Base-by-base conservation (phyloP, 2,888 invertebrate genomes). In the Drosophila histrio region DNA sequence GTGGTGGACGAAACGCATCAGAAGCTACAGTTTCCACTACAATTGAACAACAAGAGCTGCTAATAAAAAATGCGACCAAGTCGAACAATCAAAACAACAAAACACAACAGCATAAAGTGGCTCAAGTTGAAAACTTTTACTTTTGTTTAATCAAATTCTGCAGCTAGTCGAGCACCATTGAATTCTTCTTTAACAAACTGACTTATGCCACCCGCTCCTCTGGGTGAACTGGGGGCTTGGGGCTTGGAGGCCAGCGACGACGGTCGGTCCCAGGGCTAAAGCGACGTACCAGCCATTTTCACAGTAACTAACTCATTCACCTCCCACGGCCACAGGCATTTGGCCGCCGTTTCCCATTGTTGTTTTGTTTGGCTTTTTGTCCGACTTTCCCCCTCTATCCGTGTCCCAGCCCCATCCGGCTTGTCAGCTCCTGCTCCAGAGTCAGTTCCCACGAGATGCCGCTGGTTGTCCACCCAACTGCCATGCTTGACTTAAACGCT, bases 101-200 rank as follows among this genome's bases (percentile, higher is more conserved):
- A 64, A 49, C 34, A 49, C 11, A 50, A 17, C 46, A 36, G 66
- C 57, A 68, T 50, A 68, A 68, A 78, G 72, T 70, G 71, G 64
- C 71, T 66, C 59, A 71, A 82, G 80, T 66, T 87, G 57, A 71
- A 80, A 87, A 87, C 77, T 87, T 87, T 88, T 77, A 72, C 83
- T 80, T 79, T 86, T 89, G 81, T 77, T 88, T 87, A 87, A 87
- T 87, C 80, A 89, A 89, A 87, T 87, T 80, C 80, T 80, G 78
- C 75, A 68, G 72, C 70, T 72, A 70, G 86, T 80, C 62, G 77
- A 74, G 88, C 76, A 69, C 65, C 87, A 85, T 87, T 82, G 71
- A 82, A 69, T 79, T 69, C 53, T 69, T 78, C 82, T n/a, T n/a
- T 81, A 76, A 63, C 85, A 62, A 69, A 72, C 70, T 61, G 66